Conservation (phyloP, 2,888 invertebrate genomes). For the Drosophila affinis region DNA sequence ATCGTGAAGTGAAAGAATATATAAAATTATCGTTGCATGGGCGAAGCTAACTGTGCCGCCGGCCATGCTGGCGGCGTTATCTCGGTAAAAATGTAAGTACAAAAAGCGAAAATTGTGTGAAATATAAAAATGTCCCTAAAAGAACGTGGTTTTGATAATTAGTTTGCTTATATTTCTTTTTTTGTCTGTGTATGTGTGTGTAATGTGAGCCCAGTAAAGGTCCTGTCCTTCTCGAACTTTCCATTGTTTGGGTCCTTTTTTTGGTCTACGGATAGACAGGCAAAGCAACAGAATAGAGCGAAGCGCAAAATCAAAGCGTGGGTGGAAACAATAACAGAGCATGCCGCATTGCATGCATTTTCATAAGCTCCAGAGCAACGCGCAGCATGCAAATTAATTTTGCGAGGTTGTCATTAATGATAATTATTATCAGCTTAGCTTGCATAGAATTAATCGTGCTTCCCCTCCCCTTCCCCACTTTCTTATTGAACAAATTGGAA, state of each 20-base stretch:
- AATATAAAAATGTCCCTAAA: background rate
- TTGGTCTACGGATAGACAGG: background rate
- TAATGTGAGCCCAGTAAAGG: constrained; percentile 1
- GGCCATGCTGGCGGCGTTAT: constrained; percentile 40
- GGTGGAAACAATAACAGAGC: background rate
- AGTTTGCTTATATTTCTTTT: constrained; percentile 7
- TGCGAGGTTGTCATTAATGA: too few species aligned
- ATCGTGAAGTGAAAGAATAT: constrained; percentile 1
- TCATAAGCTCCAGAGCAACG: background rate
- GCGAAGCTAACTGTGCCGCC: constrained; percentile 29
- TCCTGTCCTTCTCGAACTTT: background rate
- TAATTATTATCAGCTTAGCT: background rate
- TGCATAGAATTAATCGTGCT: too few species aligned
- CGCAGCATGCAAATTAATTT: background rate
- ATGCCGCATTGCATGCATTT: background rate
- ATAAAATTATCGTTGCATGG: constrained; percentile 53
- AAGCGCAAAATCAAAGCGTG: background rate
- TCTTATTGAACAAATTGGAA: too few species aligned
- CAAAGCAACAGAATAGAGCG: background rate
- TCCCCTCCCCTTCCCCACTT: too few species aligned
- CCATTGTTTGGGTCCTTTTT: background rate
- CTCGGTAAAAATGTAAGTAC: constrained; percentile 1
- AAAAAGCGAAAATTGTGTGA: background rate
- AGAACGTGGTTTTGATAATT: background rate
- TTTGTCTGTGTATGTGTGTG: constrained; percentile 7